Evolutionary conservation across 2,888 invertebrate genomes (phyloP).

Genomic region (Arrhopalites spinosus): DNA sequence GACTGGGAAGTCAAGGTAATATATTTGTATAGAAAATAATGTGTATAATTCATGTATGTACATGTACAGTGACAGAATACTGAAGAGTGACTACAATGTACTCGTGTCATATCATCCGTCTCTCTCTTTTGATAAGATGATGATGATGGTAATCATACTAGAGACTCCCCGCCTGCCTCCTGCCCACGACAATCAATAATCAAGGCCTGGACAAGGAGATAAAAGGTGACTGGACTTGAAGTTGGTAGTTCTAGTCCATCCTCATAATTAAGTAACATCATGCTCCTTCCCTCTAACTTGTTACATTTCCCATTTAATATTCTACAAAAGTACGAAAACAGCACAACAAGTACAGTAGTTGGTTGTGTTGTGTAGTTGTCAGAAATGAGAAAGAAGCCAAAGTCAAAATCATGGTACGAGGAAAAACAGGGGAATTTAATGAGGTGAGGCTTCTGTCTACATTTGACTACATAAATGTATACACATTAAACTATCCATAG

Average conservation of each 20-base stretch:
- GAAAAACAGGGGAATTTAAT: slow-evolving; percentile 28
- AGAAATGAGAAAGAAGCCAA: neutral
- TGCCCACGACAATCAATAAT: slow-evolving; percentile 29
- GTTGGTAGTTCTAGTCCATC: neutral
- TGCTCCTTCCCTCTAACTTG: neutral
- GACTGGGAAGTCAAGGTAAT: too few relatives aligned
- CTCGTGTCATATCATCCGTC: slow-evolving; percentile 7
- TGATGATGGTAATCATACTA: slow-evolving; percentile 29
- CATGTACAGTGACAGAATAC: neutral
- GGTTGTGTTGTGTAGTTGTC: neutral
- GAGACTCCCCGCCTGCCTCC: slow-evolving; percentile 21
- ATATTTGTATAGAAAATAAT: too few relatives aligned
- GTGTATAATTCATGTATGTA: neutral
- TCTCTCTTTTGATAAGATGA: slow-evolving; percentile 8
- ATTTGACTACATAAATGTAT: neutral
- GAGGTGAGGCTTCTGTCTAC: slow-evolving; percentile 15
- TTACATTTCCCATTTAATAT: slow-evolving; percentile 15
- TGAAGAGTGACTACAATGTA: too few relatives aligned
- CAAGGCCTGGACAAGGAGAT: slow-evolving; percentile 10
- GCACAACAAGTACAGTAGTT: neutral
- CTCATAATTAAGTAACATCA: slow-evolving; percentile 9
- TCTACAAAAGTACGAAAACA: slow-evolving; percentile 4
- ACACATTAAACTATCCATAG: neutral
- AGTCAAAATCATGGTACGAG: neutral
- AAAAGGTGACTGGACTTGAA: slow-evolving; percentile 13